Conservation (phyloP, 2,113 vertebrate genomes). For the Felis chaus region DNA sequence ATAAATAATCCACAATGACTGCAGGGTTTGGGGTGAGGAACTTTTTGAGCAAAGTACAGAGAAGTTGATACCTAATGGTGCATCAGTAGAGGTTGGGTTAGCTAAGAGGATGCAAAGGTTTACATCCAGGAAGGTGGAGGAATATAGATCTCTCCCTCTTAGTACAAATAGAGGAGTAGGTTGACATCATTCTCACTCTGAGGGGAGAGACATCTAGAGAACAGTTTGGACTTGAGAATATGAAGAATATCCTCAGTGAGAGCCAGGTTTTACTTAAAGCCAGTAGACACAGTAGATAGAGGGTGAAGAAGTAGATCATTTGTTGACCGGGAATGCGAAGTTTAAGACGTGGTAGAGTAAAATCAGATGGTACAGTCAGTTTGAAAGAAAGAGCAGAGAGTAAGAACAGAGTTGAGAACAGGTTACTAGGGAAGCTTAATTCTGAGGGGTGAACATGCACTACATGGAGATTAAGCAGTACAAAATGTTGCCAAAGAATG, state of each 20-base stretch:
- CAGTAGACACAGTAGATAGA: background rate
- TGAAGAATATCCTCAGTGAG: background rate
- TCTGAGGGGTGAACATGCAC: background rate
- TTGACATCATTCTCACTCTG: background rate
- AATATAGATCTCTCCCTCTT: background rate
- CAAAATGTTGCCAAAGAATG: background rate
- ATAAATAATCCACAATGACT: background rate
- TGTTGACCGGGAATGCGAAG: background rate
- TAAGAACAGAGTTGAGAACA: background rate
- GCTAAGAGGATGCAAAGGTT: background rate
- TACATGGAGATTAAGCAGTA: too few relatives aligned
- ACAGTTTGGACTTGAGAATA: background rate
- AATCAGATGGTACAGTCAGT: background rate
- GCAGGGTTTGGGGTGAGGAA: slow-evolving; percentile 4
- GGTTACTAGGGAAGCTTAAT: background rate
- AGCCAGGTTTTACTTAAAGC: background rate
- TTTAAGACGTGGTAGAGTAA: background rate
- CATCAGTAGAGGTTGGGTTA: background rate
- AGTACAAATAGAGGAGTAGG: too few relatives aligned
- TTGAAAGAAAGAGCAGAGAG: background rate
- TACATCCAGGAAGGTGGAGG: background rate
- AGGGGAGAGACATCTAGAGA: background rate
- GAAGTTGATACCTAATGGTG: background rate
- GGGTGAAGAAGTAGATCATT: background rate
- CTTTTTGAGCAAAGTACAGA: background rate